Evolutionary conservation across 2,888 invertebrate genomes (phyloP), one percentile per base, ranked within the genome.

Genomic region (Drosophila bunnanda): DNA sequence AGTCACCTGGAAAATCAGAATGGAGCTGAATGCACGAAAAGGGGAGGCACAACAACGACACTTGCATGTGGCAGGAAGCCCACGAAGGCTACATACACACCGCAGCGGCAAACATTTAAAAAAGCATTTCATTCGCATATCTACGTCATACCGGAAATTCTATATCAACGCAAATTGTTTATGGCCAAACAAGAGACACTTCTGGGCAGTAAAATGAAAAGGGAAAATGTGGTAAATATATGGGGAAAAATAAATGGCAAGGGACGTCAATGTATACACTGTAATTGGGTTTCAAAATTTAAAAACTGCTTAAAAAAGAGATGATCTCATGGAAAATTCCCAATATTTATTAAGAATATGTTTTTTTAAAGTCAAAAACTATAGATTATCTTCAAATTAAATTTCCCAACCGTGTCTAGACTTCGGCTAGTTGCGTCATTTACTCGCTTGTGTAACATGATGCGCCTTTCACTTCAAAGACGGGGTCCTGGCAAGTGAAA

Each of bases 161-260:
- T 79, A 81, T 81, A 80, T 81, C 79, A 79, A 77, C 61, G 76
- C 76, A 78, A 81, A 81, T 81, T 75, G 80, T 78, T 81, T 79
- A 79, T 73, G 68, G 71, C 75, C 62, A 76, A 79, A 74, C 60
- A 65, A 67, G 67, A 10, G 43, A 34, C 22, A 41, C n/a, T 48
- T 39, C 64, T 44, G 70, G 53, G 62, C 57, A 58, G 38, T 43
- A 57, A 50, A 36, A 60, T 52, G 20, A 43, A 36, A 8, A n/a
- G n/a, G 13, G 20, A 15, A 36, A 39, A 50, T 32, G 36, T 53
- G 30, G 34, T n/a, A 72, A 38, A 32, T 20, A 41, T 7, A 17
- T 9, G 20, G n/a, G n/a, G 4, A n/a, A 28, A 22, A 36, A n/a
- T n/a, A n/a, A 38, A 22, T 17, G 17, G n/a, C n/a, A 1, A 6